phyloP scores from a whole-genome alignment of 92 coral and sea anemone species.

The Heliopora coerulea region DNA sequence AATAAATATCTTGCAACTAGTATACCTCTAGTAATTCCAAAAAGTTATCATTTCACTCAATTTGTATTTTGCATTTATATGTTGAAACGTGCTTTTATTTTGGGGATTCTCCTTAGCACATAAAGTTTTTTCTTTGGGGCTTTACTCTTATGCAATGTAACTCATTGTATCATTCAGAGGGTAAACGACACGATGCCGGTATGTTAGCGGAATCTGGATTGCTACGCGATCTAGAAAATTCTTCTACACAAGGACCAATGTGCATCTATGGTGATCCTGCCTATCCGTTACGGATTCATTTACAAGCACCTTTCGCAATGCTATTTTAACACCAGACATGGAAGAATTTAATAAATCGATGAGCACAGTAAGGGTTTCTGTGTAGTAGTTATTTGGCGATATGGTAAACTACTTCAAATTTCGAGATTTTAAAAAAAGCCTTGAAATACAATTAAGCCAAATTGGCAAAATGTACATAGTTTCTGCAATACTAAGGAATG shows the following conservation, averaged over 20 bases:
- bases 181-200: slow-evolving; percentile 23
- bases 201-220: slow-evolving; percentile 26
- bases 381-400: slow-evolving; percentile 28
- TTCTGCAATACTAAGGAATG: slow-evolving; percentile 15
- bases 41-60: no score
- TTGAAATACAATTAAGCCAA: slow-evolving; percentile 4
- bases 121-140: no score
- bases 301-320: slow-evolving; percentile 27
- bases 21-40: no score
- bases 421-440: slow-evolving; percentile 13
- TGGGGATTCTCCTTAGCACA: no score
- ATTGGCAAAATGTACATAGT: slow-evolving; percentile 33
- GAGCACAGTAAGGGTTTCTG: slow-evolving; percentile 28
- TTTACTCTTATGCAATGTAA: no score
- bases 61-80: no score
- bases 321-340: slow-evolving; percentile 16
- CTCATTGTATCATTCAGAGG: slow-evolving; percentile 3
- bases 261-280: slow-evolving; percentile 36
- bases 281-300: slow-evolving; percentile 12
- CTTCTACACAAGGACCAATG: slow-evolving; percentile 4
- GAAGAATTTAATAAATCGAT: slow-evolving; percentile 13
- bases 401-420: slow-evolving; percentile 16
- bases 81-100: no score
- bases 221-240: slow-evolving; percentile 1
- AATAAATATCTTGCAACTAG: no score